These are phyloP conservation scores for Holothuria scabra DNA, from an alignment of 53 echinoderm and acorn worm genomes.

Conservation along the genomic window DNA sequence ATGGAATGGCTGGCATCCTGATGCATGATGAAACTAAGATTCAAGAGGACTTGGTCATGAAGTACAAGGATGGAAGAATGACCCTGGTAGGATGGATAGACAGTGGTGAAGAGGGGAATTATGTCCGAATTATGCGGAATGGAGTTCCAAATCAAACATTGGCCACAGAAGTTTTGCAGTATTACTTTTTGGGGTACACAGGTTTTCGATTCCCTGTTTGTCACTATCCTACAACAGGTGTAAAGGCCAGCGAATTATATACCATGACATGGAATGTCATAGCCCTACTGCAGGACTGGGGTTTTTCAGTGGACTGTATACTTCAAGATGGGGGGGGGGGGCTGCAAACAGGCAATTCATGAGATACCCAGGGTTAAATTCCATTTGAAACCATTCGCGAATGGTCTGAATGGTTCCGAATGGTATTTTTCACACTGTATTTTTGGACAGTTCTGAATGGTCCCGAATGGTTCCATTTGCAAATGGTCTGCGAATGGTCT, in stretches of 20 bases:
- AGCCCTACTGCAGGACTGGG: slow-evolving; percentile 1
- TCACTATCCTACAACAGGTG: slow-evolving; percentile 31
- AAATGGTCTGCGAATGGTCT: no score
- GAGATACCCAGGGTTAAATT: no score
- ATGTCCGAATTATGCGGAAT: background rate
- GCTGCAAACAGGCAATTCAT: slow-evolving; percentile 42
- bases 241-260: slow-evolving; percentile 17
- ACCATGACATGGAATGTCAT: slow-evolving; percentile 25
- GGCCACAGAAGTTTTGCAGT: slow-evolving; percentile 12
- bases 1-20: background rate
- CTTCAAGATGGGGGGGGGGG: slow-evolving; percentile 20
- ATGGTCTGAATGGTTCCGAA: no score
- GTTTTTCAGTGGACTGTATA: slow-evolving; percentile 15
- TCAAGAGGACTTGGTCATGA: slow-evolving; percentile 39
- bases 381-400: no score
- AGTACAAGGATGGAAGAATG: background rate
- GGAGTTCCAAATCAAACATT: background rate
- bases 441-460: no score
- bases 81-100: slow-evolving; percentile 25
- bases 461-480: no score
- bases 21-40: slow-evolving; percentile 41
- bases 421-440: no score
- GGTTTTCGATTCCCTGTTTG: slow-evolving; percentile 40
- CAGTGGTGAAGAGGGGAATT: slow-evolving; percentile 21
- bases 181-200: slow-evolving; percentile 29